Base-by-base conservation (phyloP, 1,140 invertebrate genomes). In the Orius laevigatus region DNA sequence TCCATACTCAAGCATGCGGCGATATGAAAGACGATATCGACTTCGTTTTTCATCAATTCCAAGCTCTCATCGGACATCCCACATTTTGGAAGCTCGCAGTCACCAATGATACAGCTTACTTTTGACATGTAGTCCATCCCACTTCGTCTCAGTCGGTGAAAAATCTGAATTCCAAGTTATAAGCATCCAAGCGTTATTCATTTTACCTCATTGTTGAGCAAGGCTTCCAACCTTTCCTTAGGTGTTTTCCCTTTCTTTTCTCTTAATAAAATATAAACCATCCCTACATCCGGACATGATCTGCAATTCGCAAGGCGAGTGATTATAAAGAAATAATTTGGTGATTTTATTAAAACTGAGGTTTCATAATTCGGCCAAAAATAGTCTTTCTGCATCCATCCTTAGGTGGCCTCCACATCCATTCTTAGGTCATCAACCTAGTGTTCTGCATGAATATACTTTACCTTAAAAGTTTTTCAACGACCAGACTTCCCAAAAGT, bases 181-280 rank as follows among this genome's bases (percentile, higher is more conserved):
- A 38, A 18, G n/a, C n/a, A n/a, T n/a, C n/a, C n/a, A n/a, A n/a
- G n/a, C n/a, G n/a, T 20, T 14, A 14, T 39, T 42, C n/a, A 31
- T 46, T 15, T 18, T 62, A 77, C 75, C 58, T 67, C 62, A 60
- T 74, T 71, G 51, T 72, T 68, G 40, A 82, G 69, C 51, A 79
- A 68, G 20, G 75, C 70, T 46, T 77, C 70, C 39, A 83, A 62
- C 46, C 82, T 63, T 50, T 76, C 69, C 51, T 75, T 68, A 0
- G 78, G 71, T 56, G 71, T 71, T 59, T 80, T 77, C 3, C 78
- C 79, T 61, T 80, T 79, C 63, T 92, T 91, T 5, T 75, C 67
- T 52, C 89, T 70, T 54, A 92, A 74, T 45, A 93, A 65, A 43
- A 91, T 57, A 60, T 86, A 92, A 46, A 95, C 76, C 55, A 65